Base-by-base conservation (phyloP, 2,797 vertebrate species). In the Fistularia tabacaria region DNA sequence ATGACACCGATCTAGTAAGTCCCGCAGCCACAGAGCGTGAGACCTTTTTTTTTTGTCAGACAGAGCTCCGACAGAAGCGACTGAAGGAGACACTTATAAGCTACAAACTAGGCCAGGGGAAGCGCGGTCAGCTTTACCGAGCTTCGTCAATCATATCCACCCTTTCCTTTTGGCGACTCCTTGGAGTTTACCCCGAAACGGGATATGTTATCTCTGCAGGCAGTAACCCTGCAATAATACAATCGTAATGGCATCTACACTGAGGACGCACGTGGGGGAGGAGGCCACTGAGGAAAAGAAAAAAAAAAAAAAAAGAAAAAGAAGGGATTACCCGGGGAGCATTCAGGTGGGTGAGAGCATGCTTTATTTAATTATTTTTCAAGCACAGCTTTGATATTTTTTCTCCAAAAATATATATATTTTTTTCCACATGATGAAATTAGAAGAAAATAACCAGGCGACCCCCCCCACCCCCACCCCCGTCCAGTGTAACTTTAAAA, bases 81-180 rank as follows among this genome's bases (percentile, higher is more conserved):
- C 47, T 54, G 38, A 54, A 40, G 41, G 47, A 58, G 62, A 73
- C 66, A 61, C 15, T 6, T 45, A 39, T 65, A 62, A 73, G 61
- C 66, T 40, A 40, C 50, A 47, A 54, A 46, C 68, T 51, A 62
- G 46, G 55, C 57, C 7, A n/a, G n/a, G n/a, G n/a, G n/a, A n/a
- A n/a, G n/a, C n/a, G n/a, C n/a, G 72, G 66, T 59, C 67, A 57
- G 57, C 62, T 52, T 49, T 12, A 15, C 57, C 58, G 52, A 66
- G 49, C 60, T 58, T 50, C 37, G 55, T 51, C 69, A 64, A 81
- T 78, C 70, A 65, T 36, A 41, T 39, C 14, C 37, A 52, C 57
- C 50, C 64, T 71, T 77, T 73, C 62, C 65, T 65, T 73, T 47
- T 40, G 62, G 72, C 38, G 57, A 59, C 73, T 76, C 59, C 57